These are phyloP conservation scores for Temnothorax longispinosus DNA, from an alignment of 1,140 invertebrate genomes.

Conservation along the genomic window DNA sequence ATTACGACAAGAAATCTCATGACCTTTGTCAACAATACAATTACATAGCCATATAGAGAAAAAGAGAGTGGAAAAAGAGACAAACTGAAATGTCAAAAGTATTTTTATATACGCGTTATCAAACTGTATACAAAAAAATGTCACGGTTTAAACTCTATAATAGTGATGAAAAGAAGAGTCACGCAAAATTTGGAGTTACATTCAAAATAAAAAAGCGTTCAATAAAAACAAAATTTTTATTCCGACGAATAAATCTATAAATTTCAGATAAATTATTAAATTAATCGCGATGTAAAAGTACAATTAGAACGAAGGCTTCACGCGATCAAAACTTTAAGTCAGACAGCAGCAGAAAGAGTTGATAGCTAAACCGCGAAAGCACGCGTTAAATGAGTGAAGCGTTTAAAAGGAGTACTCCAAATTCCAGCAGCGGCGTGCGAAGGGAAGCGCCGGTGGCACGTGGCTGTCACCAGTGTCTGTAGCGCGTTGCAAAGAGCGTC, in stretches of 20 bases:
- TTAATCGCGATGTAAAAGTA: neutral
- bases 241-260: neutral
- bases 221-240: constrained; percentile 8
- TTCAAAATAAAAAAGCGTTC: neutral
- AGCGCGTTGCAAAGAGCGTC: constrained; percentile 61
- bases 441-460: constrained; percentile 66
- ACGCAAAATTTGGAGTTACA: neutral
- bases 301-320: neutral
- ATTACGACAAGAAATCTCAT: neutral
- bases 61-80: neutral
- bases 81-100: neutral
- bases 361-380: neutral
- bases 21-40: neutral
- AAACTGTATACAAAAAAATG: neutral
- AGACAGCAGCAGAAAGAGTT: neutral
- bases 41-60: neutral
- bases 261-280: neutral
- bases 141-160: neutral
- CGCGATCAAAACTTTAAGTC: neutral
- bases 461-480: constrained; percentile 68
- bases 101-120: neutral
- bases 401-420: constrained; percentile 60
- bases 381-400: constrained; percentile 17
- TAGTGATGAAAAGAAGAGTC: neutral
- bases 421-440: constrained; percentile 52